These are phyloP conservation scores for Huso huso DNA, from an alignment of 2,797 vertebrate genomes.

Conservation along the genomic window DNA sequence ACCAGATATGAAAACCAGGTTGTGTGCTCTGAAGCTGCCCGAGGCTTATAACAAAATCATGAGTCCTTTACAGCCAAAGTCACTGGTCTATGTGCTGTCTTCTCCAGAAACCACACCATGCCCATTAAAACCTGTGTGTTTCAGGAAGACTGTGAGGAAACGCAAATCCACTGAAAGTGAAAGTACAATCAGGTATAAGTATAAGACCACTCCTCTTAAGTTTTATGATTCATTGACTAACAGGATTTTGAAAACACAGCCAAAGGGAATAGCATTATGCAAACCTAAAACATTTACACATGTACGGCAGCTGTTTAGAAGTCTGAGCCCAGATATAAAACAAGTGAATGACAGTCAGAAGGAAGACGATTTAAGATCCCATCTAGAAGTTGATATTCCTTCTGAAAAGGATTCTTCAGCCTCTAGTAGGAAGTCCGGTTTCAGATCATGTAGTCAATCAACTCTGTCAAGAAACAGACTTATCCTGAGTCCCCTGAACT, in stretches of 20 bases:
- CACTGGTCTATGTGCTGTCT: conserved; percentile 72
- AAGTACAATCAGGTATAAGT: conserved; percentile 62
- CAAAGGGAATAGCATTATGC: conserved; percentile 41
- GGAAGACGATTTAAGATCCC: conserved; percentile 4
- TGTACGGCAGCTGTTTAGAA: conserved; percentile 67
- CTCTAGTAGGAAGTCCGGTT: conserved; percentile 30
- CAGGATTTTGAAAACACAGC: conserved; percentile 61
- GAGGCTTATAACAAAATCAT: conserved; percentile 60
- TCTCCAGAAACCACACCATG: conserved; percentile 56
- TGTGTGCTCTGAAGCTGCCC: conserved; percentile 62
- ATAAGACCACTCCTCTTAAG: conserved; percentile 65
- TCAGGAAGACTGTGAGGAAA: conserved; percentile 42
- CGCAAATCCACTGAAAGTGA: conserved; percentile 48
- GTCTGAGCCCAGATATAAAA: conserved; percentile 67
- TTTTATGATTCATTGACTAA: conserved; percentile 72
- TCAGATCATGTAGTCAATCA: conserved; percentile 26
- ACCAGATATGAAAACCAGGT: conserved; percentile 53
- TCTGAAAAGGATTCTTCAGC: conserved; percentile 35
- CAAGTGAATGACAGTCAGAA: conserved; percentile 38
- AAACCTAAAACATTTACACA: conserved; percentile 44
- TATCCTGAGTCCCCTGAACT: conserved; percentile 31
- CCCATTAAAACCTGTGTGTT: conserved; percentile 40
- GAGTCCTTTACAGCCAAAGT: conserved; percentile 71
- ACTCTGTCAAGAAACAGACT: conserved; percentile 35
- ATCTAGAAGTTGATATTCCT: conserved; percentile 28